Conservation (phyloP, 2,888 invertebrate species). For the Julus scandinavius region DNA sequence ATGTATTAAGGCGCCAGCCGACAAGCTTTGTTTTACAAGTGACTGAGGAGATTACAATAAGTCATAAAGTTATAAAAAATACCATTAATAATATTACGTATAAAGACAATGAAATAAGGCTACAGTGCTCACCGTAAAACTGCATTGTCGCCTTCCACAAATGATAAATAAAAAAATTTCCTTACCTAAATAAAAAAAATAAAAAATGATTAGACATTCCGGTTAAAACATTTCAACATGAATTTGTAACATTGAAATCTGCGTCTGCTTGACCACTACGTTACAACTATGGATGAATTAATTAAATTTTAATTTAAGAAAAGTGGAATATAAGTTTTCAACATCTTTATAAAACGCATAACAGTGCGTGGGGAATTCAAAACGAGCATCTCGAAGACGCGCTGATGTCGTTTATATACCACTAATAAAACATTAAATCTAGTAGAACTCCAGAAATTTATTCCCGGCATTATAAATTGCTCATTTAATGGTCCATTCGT, state of each 20-base stretch:
- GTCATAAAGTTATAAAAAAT: neutral
- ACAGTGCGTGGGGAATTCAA: neutral
- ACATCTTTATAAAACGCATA: neutral
- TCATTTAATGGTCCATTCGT: neutral
- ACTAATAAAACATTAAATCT: neutral
- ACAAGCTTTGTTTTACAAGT: neutral
- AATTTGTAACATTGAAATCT: neutral
- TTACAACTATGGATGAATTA: neutral
- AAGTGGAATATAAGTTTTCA: too few relatives aligned
- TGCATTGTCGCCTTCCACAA: neutral
- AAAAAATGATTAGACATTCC: neutral
- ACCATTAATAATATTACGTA: neutral
- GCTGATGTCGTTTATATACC: neutral
- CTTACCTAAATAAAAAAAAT: slow-evolving; percentile 28
- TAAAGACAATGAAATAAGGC: neutral
- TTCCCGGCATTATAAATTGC: neutral
- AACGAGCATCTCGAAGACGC: neutral
- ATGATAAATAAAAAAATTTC: neutral
- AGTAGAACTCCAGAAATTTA: slow-evolving; percentile 3
- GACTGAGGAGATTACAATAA: neutral
- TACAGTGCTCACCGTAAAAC: neutral
- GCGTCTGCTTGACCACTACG: neutral
- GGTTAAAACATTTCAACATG: neutral
- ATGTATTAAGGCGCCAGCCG: neutral
- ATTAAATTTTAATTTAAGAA: too few relatives aligned